Evolutionary conservation across 2,888 invertebrate genomes (phyloP), one percentile per base, ranked within the genome.

Genomic region (Pterostichus niger): DNA sequence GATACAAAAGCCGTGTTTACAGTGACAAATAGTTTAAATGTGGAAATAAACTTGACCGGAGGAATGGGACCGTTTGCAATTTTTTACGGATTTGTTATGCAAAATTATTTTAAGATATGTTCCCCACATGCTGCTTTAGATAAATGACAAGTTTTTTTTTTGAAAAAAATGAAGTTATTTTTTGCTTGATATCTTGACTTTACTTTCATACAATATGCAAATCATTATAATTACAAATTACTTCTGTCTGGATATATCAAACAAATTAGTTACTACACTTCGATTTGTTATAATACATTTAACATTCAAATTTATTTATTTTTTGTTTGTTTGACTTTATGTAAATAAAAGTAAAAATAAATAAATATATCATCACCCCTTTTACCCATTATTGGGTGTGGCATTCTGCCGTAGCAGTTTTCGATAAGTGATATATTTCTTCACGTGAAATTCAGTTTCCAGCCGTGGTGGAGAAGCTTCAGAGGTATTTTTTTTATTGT

Each of bases 31-130:
- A 52, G 49, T 68, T 31, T 68, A 80, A 68, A 68, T 15, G 49
- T 80, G 49, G 6, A 68, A 80, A 80, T 80, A 68, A 49, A 46
- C 13, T 35, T n/a, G 61, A 35, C 40, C 56, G 15, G 11, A 59
- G 35, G 52, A 52, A 54, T 76, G 56, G 77, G 13, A 54, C 15
- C 40, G 15, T 79, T 59, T 49, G 80, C 35, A 17, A 68, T 80
- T 80, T 68, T 80, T 80, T 52, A 68, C 64, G 31, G 49, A 68
- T 68, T 80, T 68, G 52, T 80, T 80, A 80, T 80, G 80, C 80
- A 80, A 80, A 80, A 64, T 52, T 68, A 56, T 54, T 77, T 54
- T 15, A 56, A 56, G 54, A 35, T 35, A 17, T 75, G 52, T 75
- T 35, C 40, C 79, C 79, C 79, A 79, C 79, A 79, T 79, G 64